A percentile compares a stretch with the other conserved stretches of the same genome.
These are phyloP conservation scores for Barbus barbus DNA, from an alignment of 2,113 vertebrate genomes.

Conservation along the genomic window DNA sequence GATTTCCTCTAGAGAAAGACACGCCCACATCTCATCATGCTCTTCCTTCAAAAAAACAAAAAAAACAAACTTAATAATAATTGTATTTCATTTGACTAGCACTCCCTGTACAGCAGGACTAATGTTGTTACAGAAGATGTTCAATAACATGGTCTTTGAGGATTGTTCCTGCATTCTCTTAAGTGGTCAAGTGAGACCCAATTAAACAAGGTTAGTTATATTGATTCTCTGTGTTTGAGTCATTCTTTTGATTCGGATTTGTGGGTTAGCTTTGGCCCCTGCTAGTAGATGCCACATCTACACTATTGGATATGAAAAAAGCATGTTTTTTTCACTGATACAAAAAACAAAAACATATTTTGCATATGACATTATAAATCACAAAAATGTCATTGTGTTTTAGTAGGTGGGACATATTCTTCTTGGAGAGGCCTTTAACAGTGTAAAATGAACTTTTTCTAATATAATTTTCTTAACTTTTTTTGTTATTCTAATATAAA, in stretches of 20 bases:
- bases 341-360: neutral
- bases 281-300: neutral
- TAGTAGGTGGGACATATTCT: no score
- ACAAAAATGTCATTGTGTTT: no score
- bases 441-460: no score
- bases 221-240: neutral
- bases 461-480: no score
- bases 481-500: no score
- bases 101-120: neutral
- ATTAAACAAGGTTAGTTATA: constrained; percentile 10
- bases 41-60: neutral
- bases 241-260: neutral
- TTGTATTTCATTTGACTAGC: neutral
- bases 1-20: constrained; percentile 63
- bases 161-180: neutral
- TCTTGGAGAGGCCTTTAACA: no score
- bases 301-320: neutral
- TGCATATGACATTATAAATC: neutral
- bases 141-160: neutral
- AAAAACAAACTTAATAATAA: neutral
- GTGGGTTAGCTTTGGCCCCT: neutral
- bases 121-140: neutral
- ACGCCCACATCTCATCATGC: constrained; percentile 27
- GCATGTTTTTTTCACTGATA: neutral
- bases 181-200: constrained; percentile 4